These are phyloP conservation scores for Anthopleura sola DNA, from an alignment of 64 coral and sea anemone genomes.

Conservation along the genomic window DNA sequence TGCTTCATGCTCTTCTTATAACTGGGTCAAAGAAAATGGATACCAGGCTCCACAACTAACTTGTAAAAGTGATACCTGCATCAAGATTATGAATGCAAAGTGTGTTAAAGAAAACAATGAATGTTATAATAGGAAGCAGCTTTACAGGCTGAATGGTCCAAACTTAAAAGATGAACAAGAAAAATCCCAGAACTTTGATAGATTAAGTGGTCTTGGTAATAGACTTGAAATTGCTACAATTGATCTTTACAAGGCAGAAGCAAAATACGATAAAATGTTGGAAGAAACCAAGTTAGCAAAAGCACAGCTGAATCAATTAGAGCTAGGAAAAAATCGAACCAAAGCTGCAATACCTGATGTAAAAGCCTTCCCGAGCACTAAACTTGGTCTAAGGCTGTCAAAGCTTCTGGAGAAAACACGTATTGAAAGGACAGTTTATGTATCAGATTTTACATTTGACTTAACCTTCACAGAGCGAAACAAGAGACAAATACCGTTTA, in stretches of 20 bases:
- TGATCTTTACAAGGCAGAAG: not conserved
- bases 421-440: not conserved
- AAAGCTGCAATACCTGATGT: not conserved
- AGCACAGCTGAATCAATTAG: slow-evolving; percentile 8
- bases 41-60: not conserved
- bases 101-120: not conserved
- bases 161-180: not conserved
- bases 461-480: not conserved
- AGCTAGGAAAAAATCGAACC: not conserved
- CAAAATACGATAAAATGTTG: not conserved
- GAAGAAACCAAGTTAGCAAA: not conserved
- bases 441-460: slow-evolving; percentile 3
- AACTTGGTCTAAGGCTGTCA: slow-evolving; percentile 1
- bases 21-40: not conserved
- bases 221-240: not conserved
- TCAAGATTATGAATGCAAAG: not conserved
- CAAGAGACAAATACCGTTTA: not conserved
- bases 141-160: not conserved
- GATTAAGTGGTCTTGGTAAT: not conserved
- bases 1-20: too few species aligned
- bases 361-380: not conserved
- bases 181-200: not conserved
- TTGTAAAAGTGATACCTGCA: not conserved
- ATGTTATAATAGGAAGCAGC: not conserved
- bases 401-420: not conserved